Conservation (phyloP, 2,797 vertebrate species). For the Meriones psammophilus region DNA sequence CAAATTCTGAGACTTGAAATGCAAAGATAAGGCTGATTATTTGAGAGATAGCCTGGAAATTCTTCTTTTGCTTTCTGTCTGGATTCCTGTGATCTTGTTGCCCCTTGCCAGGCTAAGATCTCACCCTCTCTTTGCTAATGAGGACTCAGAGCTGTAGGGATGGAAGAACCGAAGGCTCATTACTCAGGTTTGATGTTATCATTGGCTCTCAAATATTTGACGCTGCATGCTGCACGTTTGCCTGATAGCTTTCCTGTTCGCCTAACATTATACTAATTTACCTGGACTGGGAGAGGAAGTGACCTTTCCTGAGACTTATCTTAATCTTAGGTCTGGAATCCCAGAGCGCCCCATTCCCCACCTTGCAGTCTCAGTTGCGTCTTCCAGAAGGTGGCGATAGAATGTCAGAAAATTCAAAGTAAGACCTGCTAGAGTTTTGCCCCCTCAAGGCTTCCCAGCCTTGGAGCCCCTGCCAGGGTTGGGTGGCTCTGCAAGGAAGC, state of each 20-base stretch:
- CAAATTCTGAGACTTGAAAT: constrained; percentile 48
- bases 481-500: not conserved
- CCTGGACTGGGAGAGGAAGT: not conserved
- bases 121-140: constrained; percentile 23
- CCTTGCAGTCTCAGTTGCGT: not conserved
- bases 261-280: not conserved
- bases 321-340: constrained; percentile 5
- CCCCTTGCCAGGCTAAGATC: not conserved
- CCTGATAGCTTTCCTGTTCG: constrained; percentile 9
- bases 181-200: constrained; percentile 53
- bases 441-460: not conserved
- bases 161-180: constrained; percentile 24
- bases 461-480: not conserved
- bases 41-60: constrained; percentile 25
- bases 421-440: not conserved
- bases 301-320: not conserved
- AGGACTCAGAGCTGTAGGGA: constrained; percentile 52
- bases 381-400: constrained; percentile 88
- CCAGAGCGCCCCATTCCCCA: not conserved
- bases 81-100: not conserved
- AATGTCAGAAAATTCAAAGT: constrained; percentile 74
- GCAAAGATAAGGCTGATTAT: constrained; percentile 29
- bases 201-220: constrained; percentile 23
- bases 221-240: not conserved
- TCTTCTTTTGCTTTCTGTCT: constrained; percentile 14